These are phyloP conservation scores for Hirudo medicinalis DNA, from an alignment of 1,140 invertebrate genomes.

Conservation along the genomic window DNA sequence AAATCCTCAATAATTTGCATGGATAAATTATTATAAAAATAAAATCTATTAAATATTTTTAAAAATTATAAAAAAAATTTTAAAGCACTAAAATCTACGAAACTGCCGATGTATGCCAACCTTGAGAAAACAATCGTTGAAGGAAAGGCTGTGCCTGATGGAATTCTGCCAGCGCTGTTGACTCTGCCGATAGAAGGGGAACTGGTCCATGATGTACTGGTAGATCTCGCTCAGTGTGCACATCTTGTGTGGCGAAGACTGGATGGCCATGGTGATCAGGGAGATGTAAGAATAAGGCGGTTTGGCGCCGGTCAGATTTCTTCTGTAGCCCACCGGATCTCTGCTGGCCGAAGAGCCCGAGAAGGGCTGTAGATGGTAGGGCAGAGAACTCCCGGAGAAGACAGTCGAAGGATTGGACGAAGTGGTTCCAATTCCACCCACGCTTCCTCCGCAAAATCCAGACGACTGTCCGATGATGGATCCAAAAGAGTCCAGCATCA, in stretches of 20 bases:
- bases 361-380: too few relatives aligned
- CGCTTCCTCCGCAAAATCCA: too few relatives aligned
- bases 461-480: too few relatives aligned
- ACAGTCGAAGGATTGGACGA: too few relatives aligned
- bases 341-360: neutral
- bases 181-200: constrained; percentile 88
- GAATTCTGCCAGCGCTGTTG: constrained; percentile 97
- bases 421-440: too few relatives aligned
- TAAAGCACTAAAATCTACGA: neutral
- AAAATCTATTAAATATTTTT: too few relatives aligned
- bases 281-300: constrained; percentile 97
- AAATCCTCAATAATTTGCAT: too few relatives aligned
- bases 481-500: too few relatives aligned
- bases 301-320: constrained; percentile 49
- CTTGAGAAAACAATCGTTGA: constrained; percentile 99
- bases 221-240: constrained; percentile 95
- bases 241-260: constrained; percentile 88
- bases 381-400: too few relatives aligned
- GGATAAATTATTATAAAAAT: too few relatives aligned
- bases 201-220: constrained; percentile 98
- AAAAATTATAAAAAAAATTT: too few relatives aligned
- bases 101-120: constrained; percentile 44
- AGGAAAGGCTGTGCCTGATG: constrained; percentile 78
- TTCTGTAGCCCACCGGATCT: neutral
- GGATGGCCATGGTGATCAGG: constrained; percentile 97